Evolutionary conservation across 2,797 vertebrate genomes (phyloP), one percentile per base, ranked within the genome.

Genomic region (Sebastolobus alascanus): DNA sequence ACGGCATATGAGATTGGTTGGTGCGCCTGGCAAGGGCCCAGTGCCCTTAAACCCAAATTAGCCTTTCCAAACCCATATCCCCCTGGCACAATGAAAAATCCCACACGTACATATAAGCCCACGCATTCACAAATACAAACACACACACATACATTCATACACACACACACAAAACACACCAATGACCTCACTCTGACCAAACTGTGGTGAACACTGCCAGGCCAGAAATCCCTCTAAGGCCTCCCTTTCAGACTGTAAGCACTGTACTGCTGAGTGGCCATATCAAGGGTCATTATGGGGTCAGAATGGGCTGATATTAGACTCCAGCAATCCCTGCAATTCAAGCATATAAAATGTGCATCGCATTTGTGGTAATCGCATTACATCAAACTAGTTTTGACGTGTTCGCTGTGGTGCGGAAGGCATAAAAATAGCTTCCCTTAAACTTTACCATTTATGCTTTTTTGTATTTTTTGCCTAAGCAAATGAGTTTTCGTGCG

Each of bases 41-140:
- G 74, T 90, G 85, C 92, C 93, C 92, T 92, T 90, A 94, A 95
- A 93, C 90, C 85, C 87, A 93, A 91, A 94, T 94, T 93, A 93
- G 87, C 90, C 92, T 94, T 92, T 94, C 80, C 82, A 89, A 92
- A 91, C 88, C 89, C 89, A 90, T 89, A 91, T 92, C 91, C 92
- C 90, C 75, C 73, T 85, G 85, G 90, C 92, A 91, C 91, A 90
- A 89, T 90, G 87, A 92, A 94, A 92, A 88, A 81, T 85, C 84
- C 80, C 87, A 82, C 86, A 87, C 75, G 69, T 76, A 73, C 83
- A 78, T 75, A 70, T 33, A 86, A 77, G 46, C 72, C 65, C 73
- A 80, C 84, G 89, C 67, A 72, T 68, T 66, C 60, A 68, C 81
- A 84, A 65, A 85, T 43, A 87, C 73, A 73, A 60, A 77, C 64